Base-by-base conservation (phyloP, 2,797 vertebrate genomes). In the Rallus crepitans region DNA sequence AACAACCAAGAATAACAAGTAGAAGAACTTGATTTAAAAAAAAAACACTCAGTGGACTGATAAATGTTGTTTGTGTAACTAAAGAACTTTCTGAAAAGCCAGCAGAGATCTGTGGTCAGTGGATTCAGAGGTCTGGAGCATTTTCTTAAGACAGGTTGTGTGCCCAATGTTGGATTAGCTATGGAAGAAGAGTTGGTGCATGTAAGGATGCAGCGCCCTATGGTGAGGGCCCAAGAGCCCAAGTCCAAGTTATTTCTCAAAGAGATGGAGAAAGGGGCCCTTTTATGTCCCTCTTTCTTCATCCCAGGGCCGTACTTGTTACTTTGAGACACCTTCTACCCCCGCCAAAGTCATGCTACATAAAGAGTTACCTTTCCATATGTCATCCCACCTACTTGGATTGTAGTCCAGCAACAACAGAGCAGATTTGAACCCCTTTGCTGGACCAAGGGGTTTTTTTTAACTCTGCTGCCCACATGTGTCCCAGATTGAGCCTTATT, bases 1-100 rank as follows among this genome's bases (percentile, higher is more conserved):
- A 94, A 18, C 81, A 89, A 89, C 42, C 31, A 92, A 92, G 83
- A 96, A 92, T 64, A 96, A 93, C 89, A 95, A 96, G 73, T 30
- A 89, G 48, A 60, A 90, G 64, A 40, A 55, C 40, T 66, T 14
- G 33, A 6, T 40, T 89, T 95, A 48, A 50, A 87, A 70, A 90
- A 87, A 70, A 90, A 90, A 47, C 30, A 47, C 30, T n/a, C 56
- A 28, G 27, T 31, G 59, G 25, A 45, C 55, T 72, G 56, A 87
- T 59, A 94, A 79, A 82, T 7, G 37, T 53, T 95, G 56, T 88
- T 94, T 79, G 40, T 56, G 50, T 52, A 90, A 57, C 87, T 60
- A 53, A 64, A 42, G 63, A 85, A 30, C 71, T 71, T 83, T 90
- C 50, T 78, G 82, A 91, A 93, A 82, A 75, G n/a, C 9, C 83